A percentile compares a stretch with the other conserved stretches of the same genome.
Evolutionary conservation across 2,888 invertebrate genomes (phyloP).

Genomic region (Halocaridina rubra): DNA sequence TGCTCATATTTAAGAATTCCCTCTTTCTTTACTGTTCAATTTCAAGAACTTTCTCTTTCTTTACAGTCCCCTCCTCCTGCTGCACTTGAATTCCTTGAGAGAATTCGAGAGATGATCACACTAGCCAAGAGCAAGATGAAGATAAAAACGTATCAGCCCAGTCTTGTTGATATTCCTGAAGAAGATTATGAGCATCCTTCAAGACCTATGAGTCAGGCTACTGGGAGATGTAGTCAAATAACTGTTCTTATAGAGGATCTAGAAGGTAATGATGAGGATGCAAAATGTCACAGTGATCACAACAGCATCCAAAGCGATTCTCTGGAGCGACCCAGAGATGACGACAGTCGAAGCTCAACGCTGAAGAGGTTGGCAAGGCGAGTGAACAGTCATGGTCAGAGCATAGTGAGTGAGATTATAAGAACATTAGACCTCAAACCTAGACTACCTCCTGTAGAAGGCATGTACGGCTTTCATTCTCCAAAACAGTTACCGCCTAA

Average conservation of each 20-base stretch:
- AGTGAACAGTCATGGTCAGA: constrained; percentile 55
- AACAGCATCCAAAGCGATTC: constrained; percentile 43
- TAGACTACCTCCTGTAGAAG: constrained; percentile 3
- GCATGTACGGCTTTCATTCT: neutral
- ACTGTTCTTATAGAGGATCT: constrained; percentile 18
- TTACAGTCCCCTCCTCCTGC: constrained; percentile 82
- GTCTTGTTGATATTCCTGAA: constrained; percentile 83
- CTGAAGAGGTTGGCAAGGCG: constrained; percentile 43
- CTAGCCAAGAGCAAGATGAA: constrained; percentile 91
- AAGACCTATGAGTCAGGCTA: constrained; percentile 9
- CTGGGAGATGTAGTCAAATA: neutral
- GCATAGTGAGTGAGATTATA: constrained; percentile 58
- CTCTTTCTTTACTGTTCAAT: neutral
- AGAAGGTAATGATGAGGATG: constrained; percentile 9
- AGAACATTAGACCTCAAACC: constrained; percentile 55
- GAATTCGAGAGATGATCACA: constrained; percentile 90
- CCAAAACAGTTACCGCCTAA: neutral
- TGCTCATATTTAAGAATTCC: no score
- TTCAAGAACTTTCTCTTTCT: constrained; percentile 51
- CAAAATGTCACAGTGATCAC: constrained; percentile 10
- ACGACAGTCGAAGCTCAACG: constrained; percentile 44
- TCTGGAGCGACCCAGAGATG: constrained; percentile 26
- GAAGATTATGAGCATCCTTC: constrained; percentile 67
- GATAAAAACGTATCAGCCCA: constrained; percentile 82
- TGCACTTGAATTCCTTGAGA: constrained; percentile 87